phyloP scores from a whole-genome alignment of 2,888 invertebrate species.

The Balanococcus diminutus region DNA sequence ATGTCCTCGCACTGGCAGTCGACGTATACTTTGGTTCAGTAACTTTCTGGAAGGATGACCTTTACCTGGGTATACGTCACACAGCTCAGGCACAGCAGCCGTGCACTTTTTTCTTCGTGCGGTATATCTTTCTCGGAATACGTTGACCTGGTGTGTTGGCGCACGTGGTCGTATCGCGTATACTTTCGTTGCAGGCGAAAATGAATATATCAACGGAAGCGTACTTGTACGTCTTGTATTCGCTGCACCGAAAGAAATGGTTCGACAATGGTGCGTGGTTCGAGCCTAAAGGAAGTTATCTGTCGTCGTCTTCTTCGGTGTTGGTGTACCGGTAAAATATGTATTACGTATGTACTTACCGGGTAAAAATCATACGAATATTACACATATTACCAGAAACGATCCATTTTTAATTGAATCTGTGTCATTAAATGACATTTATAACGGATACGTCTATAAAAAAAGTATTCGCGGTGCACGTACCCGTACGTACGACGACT shows the following conservation, averaged over 20 bases:
- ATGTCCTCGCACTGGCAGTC: background rate
- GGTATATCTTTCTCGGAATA: slow-evolving; percentile 16
- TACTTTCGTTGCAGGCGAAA: background rate
- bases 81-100: background rate
- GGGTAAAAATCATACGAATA: background rate
- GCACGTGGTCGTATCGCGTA: background rate
- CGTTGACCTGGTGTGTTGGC: slow-evolving; percentile 18
- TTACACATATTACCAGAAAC: background rate
- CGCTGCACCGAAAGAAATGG: no score
- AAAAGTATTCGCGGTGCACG: background rate
- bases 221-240: no score
- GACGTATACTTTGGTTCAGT: background rate
- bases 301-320: background rate
- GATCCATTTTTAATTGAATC: slow-evolving; percentile 31
- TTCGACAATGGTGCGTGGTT: background rate
- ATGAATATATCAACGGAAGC: background rate
- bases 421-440: slow-evolving; percentile 32
- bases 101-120: background rate
- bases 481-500: background rate
- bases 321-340: background rate
- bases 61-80: slow-evolving; percentile 6
- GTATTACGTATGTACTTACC: background rate
- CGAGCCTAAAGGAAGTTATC: background rate
- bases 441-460: slow-evolving; percentile 35
- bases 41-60: slow-evolving; percentile 34